A percentile compares a stretch with the other conserved stretches of the same genome.
Conservation (phyloP, 2,888 invertebrate genomes). For the Protophormia terraenovae region DNA sequence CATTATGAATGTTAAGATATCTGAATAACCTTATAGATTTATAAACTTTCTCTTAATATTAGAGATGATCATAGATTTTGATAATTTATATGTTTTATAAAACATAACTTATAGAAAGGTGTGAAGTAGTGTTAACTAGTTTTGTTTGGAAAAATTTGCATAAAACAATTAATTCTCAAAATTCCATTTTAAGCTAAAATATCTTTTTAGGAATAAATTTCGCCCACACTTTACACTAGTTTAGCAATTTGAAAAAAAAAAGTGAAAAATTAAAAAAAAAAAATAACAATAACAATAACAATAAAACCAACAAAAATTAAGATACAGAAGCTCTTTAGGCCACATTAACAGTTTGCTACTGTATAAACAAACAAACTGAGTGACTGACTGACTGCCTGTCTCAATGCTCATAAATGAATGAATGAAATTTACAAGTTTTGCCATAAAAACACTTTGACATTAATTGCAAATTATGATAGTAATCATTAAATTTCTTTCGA, state of each 20-base stretch:
- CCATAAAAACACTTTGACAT: slow-evolving; percentile 66
- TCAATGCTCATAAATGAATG: slow-evolving; percentile 16
- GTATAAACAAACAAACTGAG: background rate
- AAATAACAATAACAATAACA: too few species aligned
- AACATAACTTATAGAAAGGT: too few species aligned
- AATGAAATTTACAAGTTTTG: slow-evolving; percentile 56
- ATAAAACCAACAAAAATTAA: background rate
- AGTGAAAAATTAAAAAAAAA: background rate
- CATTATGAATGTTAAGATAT: too few species aligned
- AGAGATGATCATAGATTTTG: too few species aligned
- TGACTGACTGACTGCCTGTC: background rate
- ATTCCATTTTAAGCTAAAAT: too few species aligned
- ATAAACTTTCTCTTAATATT: too few species aligned
- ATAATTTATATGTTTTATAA: too few species aligned
- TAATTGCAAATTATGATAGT: slow-evolving; percentile 69
- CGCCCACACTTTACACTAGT: background rate
- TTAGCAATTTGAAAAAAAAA: background rate
- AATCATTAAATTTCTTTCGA: slow-evolving; percentile 64
- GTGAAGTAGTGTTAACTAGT: too few species aligned
- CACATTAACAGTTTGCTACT: slow-evolving; percentile 35
- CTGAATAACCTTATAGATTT: too few species aligned
- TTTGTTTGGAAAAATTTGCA: too few species aligned
- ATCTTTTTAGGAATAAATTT: background rate
- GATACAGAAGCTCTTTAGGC: slow-evolving; percentile 22
- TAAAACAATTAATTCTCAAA: too few species aligned